Evolutionary conservation across 2,797 vertebrate genomes (phyloP), one percentile per base, ranked within the genome.

Genomic region (Sebastes steindachneri): DNA sequence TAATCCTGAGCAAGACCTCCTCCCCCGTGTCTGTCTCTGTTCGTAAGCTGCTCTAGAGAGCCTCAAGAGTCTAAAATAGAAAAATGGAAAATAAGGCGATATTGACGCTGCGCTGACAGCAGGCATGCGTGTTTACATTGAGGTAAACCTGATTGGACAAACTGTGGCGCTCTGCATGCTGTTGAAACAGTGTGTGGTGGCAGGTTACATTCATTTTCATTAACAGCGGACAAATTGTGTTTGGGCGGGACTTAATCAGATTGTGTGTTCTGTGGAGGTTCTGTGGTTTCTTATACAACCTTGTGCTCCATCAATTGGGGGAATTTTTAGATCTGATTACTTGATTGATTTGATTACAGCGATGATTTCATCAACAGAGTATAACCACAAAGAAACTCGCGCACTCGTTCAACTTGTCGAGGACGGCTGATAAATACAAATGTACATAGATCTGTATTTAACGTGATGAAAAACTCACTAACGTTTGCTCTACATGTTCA

Each of bases 161-260:
- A 70, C 63, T 72, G 4, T 28, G 23, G 9, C 12, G 15, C 66
- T 69, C 26, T 68, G 71, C 37, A 28, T 74, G 41, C 82, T 55
- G 31, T 35, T 80, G 64, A 88, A 88, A 48, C 72, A 29, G 63
- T 37, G 77, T 68, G 82, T 79, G 68, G 79, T 60, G n/a, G 80
- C 75, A 73, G 77, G 60, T 90, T 86, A n/a, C 90, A 92, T 94
- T 93, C 64, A 88, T 92, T 91, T 91, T 89, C 83, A 93, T 93
- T 84, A 92, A 75, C 72, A 57, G 70, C 0, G 2, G 77, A 91
- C 84, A 93, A 93, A 94, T 92, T 77, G 65, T 45, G 77, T 89
- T 90, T 85, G 73, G 78, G 68, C 79, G 29, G 71, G 77, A 73
- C 81, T 83, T 94, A 92, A 95, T 93, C 73, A 57, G 82, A 92